Conservation (phyloP, 2,888 invertebrate species). For the Oscheius onirici region DNA sequence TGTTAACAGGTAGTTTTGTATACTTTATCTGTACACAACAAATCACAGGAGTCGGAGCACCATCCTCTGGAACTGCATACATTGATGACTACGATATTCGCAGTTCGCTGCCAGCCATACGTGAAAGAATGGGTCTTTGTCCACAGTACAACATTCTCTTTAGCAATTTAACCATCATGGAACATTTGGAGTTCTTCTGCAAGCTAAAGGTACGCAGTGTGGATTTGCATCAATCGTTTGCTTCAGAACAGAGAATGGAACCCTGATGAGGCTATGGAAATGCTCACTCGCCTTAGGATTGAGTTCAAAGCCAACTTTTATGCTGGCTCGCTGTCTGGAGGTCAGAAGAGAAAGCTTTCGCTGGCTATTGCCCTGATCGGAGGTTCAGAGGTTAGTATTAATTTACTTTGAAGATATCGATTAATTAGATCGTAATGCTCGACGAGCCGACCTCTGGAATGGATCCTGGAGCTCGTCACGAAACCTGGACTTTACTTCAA, state of each 20-base stretch:
- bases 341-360: constrained; percentile 83
- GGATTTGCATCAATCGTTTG: not conserved
- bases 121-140: constrained; percentile 82
- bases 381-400: constrained; percentile 76
- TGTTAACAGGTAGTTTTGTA: constrained; percentile 80
- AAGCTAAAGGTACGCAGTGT: constrained; percentile 71
- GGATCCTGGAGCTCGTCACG: constrained; percentile 77
- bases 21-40: not conserved
- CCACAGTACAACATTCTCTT: constrained; percentile 87
- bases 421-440: constrained; percentile 63
- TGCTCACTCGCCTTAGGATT: constrained; percentile 77
- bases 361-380: constrained; percentile 83
- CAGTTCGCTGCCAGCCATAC: constrained; percentile 71
- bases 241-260: constrained; percentile 79
- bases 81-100: constrained; percentile 77
- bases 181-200: constrained; percentile 85
- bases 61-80: constrained; percentile 60
- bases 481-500: constrained; percentile 82
- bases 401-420: no score
- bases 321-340: constrained; percentile 77
- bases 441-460: constrained; percentile 73
- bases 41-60: constrained; percentile 48
- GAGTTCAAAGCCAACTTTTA: constrained; percentile 46
- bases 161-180: constrained; percentile 83
- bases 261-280: constrained; percentile 78